A percentile compares a stretch with the other conserved stretches of the same genome.
phyloP scores from a whole-genome alignment of 1,140 invertebrate genomes.

The Lysiphlebus fabarum region DNA sequence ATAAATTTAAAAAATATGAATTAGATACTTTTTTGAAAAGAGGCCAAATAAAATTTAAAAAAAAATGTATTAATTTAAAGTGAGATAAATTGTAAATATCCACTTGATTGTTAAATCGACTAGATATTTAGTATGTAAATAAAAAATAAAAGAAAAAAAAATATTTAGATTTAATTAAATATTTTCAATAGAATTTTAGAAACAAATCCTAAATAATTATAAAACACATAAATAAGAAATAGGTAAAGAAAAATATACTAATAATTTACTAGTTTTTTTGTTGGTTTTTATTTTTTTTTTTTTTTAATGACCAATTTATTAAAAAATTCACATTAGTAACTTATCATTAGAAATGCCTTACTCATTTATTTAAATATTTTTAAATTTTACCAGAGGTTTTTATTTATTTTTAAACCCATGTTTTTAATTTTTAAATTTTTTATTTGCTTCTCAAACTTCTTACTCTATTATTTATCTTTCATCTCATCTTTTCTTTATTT shows the following conservation, averaged over 20 bases:
- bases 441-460: no score
- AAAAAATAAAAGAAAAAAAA: slow-evolving; percentile 11
- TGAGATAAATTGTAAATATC: slow-evolving; percentile 30
- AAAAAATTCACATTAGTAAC: slow-evolving; percentile 53
- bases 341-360: slow-evolving; percentile 53
- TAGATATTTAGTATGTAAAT: slow-evolving; percentile 31
- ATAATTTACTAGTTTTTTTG: no score
- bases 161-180: no score
- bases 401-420: not conserved
- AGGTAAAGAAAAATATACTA: no score
- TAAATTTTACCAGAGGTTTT: slow-evolving; percentile 37
- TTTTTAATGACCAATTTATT: slow-evolving; percentile 48
- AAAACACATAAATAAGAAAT: no score
- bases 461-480: not conserved
- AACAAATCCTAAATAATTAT: no score
- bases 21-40: slow-evolving; percentile 29
- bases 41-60: slow-evolving; percentile 22
- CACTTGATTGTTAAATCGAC: slow-evolving; percentile 29
- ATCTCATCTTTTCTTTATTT: not conserved
- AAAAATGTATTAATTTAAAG: not conserved
- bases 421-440: no score
- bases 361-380: slow-evolving; percentile 48
- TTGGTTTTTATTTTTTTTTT: not conserved
- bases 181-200: no score
- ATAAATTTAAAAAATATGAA: slow-evolving; percentile 19